phyloP scores from a whole-genome alignment of 2,797 vertebrate genomes.

The Mus caroli region DNA sequence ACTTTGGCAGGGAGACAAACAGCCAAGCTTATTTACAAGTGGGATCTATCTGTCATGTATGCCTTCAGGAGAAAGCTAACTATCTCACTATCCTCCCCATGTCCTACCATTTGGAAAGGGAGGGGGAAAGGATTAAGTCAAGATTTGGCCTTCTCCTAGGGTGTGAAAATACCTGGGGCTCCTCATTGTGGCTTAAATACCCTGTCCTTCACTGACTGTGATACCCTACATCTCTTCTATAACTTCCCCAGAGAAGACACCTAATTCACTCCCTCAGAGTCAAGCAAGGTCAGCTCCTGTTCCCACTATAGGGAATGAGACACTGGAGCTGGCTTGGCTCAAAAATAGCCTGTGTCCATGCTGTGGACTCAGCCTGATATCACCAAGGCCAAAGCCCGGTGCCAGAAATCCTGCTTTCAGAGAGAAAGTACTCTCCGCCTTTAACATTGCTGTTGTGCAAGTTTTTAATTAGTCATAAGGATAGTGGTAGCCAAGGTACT shows the following conservation, averaged over 20 bases:
- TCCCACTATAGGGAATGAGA: constrained; percentile 68
- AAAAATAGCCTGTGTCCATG: constrained; percentile 78
- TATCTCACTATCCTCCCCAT: neutral
- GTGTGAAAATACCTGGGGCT: neutral
- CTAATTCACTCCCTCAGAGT: constrained; percentile 59
- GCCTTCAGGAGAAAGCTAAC: neutral
- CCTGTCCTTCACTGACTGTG: neutral
- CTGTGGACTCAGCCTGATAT: constrained; percentile 74
- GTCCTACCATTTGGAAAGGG: neutral
- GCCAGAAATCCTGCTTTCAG: constrained; percentile 78
- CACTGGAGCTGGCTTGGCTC: constrained; percentile 75
- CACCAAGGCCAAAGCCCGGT: constrained; percentile 69
- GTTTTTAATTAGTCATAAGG: constrained; percentile 76
- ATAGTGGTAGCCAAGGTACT: constrained; percentile 48
- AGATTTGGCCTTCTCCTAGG: neutral
- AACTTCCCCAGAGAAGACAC: constrained; percentile 56
- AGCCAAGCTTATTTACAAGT: constrained; percentile 27
- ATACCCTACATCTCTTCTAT: neutral
- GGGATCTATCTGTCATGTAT: neutral
- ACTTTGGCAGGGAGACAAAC: neutral
- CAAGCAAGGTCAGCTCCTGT: constrained; percentile 76
- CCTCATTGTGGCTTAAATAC: neutral
- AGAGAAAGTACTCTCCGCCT: constrained; percentile 67
- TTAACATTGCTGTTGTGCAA: constrained; percentile 76
- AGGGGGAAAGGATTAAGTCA: neutral